phyloP scores from a whole-genome alignment of 1,140 invertebrate genomes.

The Augochlora pura region DNA sequence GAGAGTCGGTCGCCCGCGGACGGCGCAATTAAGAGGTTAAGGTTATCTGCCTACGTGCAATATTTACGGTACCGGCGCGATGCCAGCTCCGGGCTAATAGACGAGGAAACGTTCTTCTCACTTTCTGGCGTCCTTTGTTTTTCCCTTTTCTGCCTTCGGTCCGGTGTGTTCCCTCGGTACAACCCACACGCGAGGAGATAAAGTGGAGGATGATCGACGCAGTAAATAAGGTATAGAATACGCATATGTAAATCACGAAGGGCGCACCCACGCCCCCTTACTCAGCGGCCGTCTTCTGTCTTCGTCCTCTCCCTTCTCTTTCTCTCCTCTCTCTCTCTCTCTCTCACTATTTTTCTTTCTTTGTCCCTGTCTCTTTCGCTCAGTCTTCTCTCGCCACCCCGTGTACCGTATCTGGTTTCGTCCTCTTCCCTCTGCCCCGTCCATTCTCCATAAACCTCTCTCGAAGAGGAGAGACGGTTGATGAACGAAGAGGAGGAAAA shows the following conservation, averaged over 20 bases:
- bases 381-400: slow-evolving; percentile 3
- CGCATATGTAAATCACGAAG: slow-evolving; percentile 79
- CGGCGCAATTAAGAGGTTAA: slow-evolving; percentile 62
- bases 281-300: slow-evolving; percentile 30
- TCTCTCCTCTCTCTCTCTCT: background rate
- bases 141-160: slow-evolving; percentile 41
- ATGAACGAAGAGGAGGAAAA: slow-evolving; percentile 35
- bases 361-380: slow-evolving; percentile 5
- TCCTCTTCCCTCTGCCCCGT: slow-evolving; percentile 33
- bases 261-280: slow-evolving; percentile 75
- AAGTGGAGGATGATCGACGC: slow-evolving; percentile 77
- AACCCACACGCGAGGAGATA: slow-evolving; percentile 72
- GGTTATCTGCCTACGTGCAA: slow-evolving; percentile 59
- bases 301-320: slow-evolving; percentile 8
- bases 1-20: background rate
- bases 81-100: slow-evolving; percentile 65
- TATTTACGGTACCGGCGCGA: slow-evolving; percentile 61
- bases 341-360: slow-evolving; percentile 8
- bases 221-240: slow-evolving; percentile 78
- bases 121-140: slow-evolving; percentile 36
- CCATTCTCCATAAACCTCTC: slow-evolving; percentile 49
- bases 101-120: slow-evolving; percentile 54
- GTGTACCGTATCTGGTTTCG: slow-evolving; percentile 43
- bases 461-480: slow-evolving; percentile 16
- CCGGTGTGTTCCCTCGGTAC: slow-evolving; percentile 51